Percentiles rank a stretch among this genome's conserved stretches.
These are phyloP conservation scores for Propsilocerus akamusi DNA, from an alignment of 1,140 invertebrate genomes.

Conservation along the genomic window DNA sequence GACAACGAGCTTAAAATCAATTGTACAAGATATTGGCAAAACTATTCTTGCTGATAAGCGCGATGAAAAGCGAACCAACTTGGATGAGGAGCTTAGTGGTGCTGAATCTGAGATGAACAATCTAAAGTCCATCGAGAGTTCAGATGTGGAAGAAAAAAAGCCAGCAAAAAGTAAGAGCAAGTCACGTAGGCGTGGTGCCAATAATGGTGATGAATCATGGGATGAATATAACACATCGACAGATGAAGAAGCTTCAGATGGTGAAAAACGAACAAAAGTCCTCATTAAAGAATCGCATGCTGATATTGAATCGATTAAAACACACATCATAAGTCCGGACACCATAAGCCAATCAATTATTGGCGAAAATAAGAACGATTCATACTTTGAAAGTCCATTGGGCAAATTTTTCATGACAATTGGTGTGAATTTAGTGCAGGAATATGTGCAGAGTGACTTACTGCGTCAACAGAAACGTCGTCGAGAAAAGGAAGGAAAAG, in stretches of 20 bases:
- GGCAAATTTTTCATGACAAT: conserved; percentile 88
- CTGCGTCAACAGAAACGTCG: conserved; percentile 73
- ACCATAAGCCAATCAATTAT: conserved; percentile 19
- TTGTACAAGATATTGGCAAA: conserved; percentile 44
- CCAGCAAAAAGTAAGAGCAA: conserved; percentile 16
- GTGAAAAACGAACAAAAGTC: conserved; percentile 28
- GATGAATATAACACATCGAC: conserved; percentile 27
- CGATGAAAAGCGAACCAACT: conserved; percentile 12
- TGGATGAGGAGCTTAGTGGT: conserved; percentile 27
- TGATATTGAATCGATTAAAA: conserved; percentile 28
- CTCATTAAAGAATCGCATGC: conserved; percentile 33
- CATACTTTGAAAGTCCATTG: conserved; percentile 68
- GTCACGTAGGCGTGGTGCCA: neutral
- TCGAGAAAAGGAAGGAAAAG: conserved; percentile 35
- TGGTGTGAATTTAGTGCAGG: conserved; percentile 77
- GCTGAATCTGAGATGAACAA: conserved; percentile 11
- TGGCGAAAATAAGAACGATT: conserved; percentile 27
- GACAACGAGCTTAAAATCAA: conserved; percentile 53
- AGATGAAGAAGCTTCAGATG: conserved; percentile 30
- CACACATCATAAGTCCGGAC: conserved; percentile 26
- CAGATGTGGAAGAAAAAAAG: conserved; percentile 25
- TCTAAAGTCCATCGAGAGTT: conserved; percentile 14
- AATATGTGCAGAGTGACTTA: conserved; percentile 81
- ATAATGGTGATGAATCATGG: conserved; percentile 20
- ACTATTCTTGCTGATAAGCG: conserved; percentile 34